A percentile compares a stretch with the other conserved stretches of the same genome.
phyloP scores from a whole-genome alignment of 2,113 vertebrate genomes.

The Pristiophorus japonicus region DNA sequence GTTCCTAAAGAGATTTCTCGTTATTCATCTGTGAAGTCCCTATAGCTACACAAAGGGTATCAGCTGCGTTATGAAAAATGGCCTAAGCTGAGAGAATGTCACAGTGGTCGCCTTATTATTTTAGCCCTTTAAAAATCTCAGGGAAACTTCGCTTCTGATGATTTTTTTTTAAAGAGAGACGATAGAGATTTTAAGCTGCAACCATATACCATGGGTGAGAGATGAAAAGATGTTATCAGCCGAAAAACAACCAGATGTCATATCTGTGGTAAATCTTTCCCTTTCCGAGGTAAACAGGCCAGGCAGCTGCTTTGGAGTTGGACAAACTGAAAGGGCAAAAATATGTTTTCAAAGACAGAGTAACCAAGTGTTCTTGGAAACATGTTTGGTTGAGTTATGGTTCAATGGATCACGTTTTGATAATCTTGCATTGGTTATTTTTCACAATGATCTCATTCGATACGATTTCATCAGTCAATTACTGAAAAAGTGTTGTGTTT shows the following conservation, averaged over 20 bases:
- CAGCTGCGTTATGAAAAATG: slow-evolving; percentile 89
- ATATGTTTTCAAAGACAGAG: slow-evolving; percentile 20
- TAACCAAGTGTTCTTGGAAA: neutral
- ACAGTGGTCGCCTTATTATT: slow-evolving; percentile 94
- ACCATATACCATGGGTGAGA: slow-evolving; percentile 69
- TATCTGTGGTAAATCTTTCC: slow-evolving; percentile 52
- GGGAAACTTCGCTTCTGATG: slow-evolving; percentile 88
- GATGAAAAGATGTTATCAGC: slow-evolving; percentile 46
- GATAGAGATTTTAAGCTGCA: slow-evolving; percentile 72
- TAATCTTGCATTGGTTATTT: neutral
- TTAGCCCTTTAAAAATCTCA: slow-evolving; percentile 66
- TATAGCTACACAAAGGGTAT: slow-evolving; percentile 81
- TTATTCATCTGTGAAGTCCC: slow-evolving; percentile 75
- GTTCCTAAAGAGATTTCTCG: slow-evolving; percentile 58
- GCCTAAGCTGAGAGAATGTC: slow-evolving; percentile 84
- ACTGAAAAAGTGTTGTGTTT: neutral
- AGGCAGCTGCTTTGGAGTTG: slow-evolving; percentile 20
- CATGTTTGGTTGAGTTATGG: neutral
- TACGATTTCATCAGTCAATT: neutral
- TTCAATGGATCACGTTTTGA: neutral
- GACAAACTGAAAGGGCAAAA: slow-evolving; percentile 12
- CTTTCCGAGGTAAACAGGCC: slow-evolving; percentile 46
- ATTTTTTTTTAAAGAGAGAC: slow-evolving; percentile 57
- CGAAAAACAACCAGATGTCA: slow-evolving; percentile 68
- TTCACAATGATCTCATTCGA: neutral